phyloP scores from a whole-genome alignment of 35 echinoderm and acorn worm species.

The Chiridota heheva region DNA sequence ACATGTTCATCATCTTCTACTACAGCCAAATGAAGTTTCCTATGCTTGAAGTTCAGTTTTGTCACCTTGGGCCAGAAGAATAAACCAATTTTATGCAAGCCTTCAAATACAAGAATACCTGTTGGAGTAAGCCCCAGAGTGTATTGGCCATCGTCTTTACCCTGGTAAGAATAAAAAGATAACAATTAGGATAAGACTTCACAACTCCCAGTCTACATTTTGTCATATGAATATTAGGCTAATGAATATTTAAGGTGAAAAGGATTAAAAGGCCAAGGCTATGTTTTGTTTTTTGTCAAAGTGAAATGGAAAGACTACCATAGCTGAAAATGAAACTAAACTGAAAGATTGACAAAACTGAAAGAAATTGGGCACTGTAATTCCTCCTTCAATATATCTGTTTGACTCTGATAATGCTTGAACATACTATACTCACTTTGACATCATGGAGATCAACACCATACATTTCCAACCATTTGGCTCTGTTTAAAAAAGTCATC shows the following conservation, averaged over 20 bases:
- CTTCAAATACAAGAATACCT: constrained; percentile 95
- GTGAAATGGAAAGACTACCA: no score
- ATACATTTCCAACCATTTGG: constrained; percentile 99
- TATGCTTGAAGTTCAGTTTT: constrained; percentile 76
- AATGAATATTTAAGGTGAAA: no score
- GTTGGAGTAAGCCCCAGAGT: constrained; percentile 86
- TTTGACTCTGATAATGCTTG: no score
- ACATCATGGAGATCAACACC: constrained; percentile 91
- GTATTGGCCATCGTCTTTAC: constrained; percentile 79
- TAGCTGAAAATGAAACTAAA: no score
- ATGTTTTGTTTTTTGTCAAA: no score
- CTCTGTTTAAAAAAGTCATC: constrained; percentile 89
- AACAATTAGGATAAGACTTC: neutral
- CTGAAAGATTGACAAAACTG: no score
- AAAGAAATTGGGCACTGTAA: no score
- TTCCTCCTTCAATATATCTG: no score
- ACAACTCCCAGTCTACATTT: neutral
- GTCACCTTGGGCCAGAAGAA: constrained; percentile 99
- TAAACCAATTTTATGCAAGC: constrained; percentile 81
- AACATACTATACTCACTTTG: constrained; percentile 37
- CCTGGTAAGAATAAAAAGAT: constrained; percentile 41
- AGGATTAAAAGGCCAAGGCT: no score
- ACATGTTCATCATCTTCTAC: constrained; percentile 96
- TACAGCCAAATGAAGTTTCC: constrained; percentile 80
- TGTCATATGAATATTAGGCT: no score